Base-by-base conservation (phyloP, 2,113 vertebrate genomes). In the Eulacestoma nigropectus region DNA sequence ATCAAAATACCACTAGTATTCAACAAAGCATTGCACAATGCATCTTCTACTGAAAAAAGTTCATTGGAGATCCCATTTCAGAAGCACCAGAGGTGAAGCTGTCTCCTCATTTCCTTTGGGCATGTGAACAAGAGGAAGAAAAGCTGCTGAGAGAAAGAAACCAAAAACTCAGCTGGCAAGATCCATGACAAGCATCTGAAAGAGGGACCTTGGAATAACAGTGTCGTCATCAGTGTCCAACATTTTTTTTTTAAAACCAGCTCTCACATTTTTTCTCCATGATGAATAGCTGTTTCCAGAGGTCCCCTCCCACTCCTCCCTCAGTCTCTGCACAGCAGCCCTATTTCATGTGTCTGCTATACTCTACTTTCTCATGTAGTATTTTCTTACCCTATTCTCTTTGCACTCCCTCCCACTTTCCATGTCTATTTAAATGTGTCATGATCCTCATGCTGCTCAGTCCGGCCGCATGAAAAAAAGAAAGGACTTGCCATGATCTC, bases 131-230 rank as follows among this genome's bases (percentile, higher is more conserved):
- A 9, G 23, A 89, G 41, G 77, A 92, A 83, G 52, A 73, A 80
- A 92, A 87, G 73, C 59, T 78, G 65, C 64, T 78, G 60, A 83
- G 53, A 90, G 76, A 87, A 92, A 85, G 59, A 73, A 94, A 83
- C 72, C 89, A 91, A 95, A 81, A 80, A 37, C 15, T 19, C 78
- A 88, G 63, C 67, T 88, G 67, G 78, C 84, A 95, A 85, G 79
- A 85, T 46, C 74, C 75, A 83, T 63, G 84, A 91, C 41, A 94
- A 91, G 70, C 78, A 95, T 79, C 87, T 91, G 78, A 93, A 93
- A 79, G 60, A 93, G 25, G 59, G 75, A 85, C 64, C 59, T 79
- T 83, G 82, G 91, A n/a, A 93, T 89, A 93, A 82, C 41, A 39
- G 25, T 73, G 62, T 91, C 33, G 0, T 95, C 95, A 95, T 80